These are phyloP conservation scores for Chaetodon auriga DNA, from an alignment of 2,113 vertebrate species.

Conservation along the genomic window DNA sequence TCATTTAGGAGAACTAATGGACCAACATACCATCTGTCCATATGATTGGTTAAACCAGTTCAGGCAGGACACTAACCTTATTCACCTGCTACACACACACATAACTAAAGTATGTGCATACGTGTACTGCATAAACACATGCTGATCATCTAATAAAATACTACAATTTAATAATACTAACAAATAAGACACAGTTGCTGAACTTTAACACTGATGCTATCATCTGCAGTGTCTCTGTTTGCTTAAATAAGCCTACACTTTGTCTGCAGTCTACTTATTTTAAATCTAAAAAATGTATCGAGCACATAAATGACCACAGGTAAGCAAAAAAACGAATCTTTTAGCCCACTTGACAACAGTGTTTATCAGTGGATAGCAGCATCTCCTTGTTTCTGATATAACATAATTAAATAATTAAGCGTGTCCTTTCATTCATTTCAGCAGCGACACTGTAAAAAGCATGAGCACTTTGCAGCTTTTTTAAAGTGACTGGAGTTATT, in stretches of 20 bases:
- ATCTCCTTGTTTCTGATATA: background rate
- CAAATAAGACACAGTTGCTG: no score
- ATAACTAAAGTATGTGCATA: slow-evolving; percentile 14
- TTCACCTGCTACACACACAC: slow-evolving; percentile 40
- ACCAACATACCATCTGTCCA: slow-evolving; percentile 78
- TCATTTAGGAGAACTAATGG: slow-evolving; percentile 77
- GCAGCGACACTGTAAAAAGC: background rate
- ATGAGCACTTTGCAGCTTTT: slow-evolving; percentile 11
- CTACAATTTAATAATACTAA: no score
- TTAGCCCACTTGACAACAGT: no score
- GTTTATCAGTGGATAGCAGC: no score
- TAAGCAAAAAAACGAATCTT: no score
- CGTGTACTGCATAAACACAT: background rate
- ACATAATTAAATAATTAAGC: background rate
- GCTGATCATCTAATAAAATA: background rate
- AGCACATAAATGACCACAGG: no score
- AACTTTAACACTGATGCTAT: no score
- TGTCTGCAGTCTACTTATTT: no score
- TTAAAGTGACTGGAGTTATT: slow-evolving; percentile 26
- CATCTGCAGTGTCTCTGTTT: no score
- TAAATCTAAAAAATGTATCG: no score
- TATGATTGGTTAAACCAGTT: slow-evolving; percentile 55
- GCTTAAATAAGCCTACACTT: no score
- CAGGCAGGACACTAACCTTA: slow-evolving; percentile 54
- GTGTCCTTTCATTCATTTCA: background rate